A percentile compares a stretch with the other conserved stretches of the same genome.
phyloP scores from a whole-genome alignment of 2,113 vertebrate genomes.

The human (Homo sapiens) region DNA sequence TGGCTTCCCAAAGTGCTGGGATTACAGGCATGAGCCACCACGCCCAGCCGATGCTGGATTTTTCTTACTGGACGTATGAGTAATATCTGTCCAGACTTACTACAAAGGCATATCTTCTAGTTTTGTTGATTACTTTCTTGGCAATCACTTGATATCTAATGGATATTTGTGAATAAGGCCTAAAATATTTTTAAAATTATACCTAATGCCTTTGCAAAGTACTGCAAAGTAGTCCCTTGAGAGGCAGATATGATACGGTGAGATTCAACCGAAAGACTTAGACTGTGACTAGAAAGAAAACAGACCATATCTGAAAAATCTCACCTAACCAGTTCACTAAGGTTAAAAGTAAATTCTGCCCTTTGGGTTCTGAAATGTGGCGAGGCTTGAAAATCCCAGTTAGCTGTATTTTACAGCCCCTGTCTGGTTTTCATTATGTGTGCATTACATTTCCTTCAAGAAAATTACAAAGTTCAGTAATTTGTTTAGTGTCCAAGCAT shows the following conservation, averaged over 20 bases:
- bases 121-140: neutral
- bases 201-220: neutral
- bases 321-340: neutral
- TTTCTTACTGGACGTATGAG: neutral
- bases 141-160: neutral
- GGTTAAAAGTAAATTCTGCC: neutral
- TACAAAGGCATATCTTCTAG: neutral
- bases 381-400: neutral
- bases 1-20: too few species aligned
- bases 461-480: slow-evolving; percentile 26
- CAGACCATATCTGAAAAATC: neutral
- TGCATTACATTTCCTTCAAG: neutral
- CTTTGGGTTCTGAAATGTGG: neutral
- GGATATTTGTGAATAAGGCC: neutral
- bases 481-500: neutral
- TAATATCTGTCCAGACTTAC: neutral
- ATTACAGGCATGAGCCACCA: too few species aligned
- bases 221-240: neutral
- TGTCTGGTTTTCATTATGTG: neutral
- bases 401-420: neutral
- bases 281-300: neutral
- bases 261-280: neutral
- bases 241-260: neutral
- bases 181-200: neutral
- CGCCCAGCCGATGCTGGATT: neutral